These are phyloP conservation scores for Cirrhinus molitorella DNA, from an alignment of 2,797 vertebrate species.

Conservation along the genomic window DNA sequence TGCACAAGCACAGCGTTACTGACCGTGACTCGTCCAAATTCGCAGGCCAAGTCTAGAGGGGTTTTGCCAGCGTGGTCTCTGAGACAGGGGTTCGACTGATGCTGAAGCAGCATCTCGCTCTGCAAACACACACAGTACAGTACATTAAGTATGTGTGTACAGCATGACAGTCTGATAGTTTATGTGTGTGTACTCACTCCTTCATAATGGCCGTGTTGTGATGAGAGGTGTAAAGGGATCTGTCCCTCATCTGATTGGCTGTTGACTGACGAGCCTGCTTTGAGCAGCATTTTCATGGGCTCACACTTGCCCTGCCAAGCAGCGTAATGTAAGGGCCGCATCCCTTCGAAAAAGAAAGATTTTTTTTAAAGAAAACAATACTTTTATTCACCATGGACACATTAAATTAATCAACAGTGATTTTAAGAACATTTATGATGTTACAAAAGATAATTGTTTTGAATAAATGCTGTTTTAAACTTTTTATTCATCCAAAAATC, in stretches of 20 bases:
- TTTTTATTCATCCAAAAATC: background rate
- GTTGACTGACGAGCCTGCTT: slow-evolving; percentile 93
- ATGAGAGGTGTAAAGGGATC: slow-evolving; percentile 94
- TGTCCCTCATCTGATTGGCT: slow-evolving; percentile 95
- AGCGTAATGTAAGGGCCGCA: slow-evolving; percentile 95
- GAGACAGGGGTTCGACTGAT: slow-evolving; percentile 97
- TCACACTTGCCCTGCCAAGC: slow-evolving; percentile 98
- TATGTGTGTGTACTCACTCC: slow-evolving; percentile 80
- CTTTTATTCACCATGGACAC: background rate
- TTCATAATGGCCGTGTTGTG: slow-evolving; percentile 97
- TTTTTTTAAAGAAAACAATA: no score
- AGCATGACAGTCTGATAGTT: background rate
- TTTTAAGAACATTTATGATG: background rate
- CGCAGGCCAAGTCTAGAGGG: slow-evolving; percentile 93
- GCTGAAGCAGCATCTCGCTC: slow-evolving; percentile 93
- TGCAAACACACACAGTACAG: slow-evolving; percentile 75
- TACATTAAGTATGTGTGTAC: slow-evolving; percentile 24
- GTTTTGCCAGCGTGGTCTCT: slow-evolving; percentile 94
- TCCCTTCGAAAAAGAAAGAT: slow-evolving; percentile 85
- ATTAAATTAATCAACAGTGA: background rate
- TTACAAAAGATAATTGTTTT: background rate
- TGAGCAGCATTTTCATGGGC: slow-evolving; percentile 98
- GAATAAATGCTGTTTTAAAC: background rate
- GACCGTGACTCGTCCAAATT: slow-evolving; percentile 95
- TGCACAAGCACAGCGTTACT: slow-evolving; percentile 67